A percentile compares a stretch with the other conserved stretches of the same genome.
Conservation (phyloP, 2,888 invertebrate genomes). For the Hecatera dysodea region DNA sequence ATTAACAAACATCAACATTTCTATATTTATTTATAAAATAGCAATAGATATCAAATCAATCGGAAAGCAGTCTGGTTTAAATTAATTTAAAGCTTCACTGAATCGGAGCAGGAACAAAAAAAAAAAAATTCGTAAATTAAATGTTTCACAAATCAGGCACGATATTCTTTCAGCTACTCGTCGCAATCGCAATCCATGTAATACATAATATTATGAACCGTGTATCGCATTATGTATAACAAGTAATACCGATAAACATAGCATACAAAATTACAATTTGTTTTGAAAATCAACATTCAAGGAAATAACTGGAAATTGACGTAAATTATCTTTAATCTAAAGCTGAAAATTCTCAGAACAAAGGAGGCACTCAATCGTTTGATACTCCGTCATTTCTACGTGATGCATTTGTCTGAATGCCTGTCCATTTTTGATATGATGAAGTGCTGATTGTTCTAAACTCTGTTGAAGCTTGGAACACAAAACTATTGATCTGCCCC, state of each 20-base stretch:
- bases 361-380: background rate
- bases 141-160: constrained; percentile 8
- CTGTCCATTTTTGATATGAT: constrained; percentile 18
- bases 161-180: background rate
- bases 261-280: background rate
- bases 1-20: background rate
- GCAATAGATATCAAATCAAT: background rate
- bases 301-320: constrained; percentile 7
- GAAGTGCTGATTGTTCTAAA: constrained; percentile 18
- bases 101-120: background rate
- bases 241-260: background rate
- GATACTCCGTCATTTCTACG: constrained; percentile 5
- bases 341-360: constrained; percentile 6
- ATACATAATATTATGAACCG: background rate
- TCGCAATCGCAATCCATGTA: background rate
- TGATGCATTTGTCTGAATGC: constrained; percentile 18
- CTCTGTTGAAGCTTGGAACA: constrained; percentile 40
- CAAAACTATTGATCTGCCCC: constrained; percentile 23
- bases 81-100: too few species aligned
- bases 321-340: constrained; percentile 26
- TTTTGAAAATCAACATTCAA: background rate
- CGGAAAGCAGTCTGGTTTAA: too few species aligned
- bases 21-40: background rate
- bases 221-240: background rate
- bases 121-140: background rate